Percentiles rank a stretch among this genome's conserved stretches.
Evolutionary conservation across 1,140 invertebrate genomes (phyloP).

Genomic region (Drosophila baimaii): DNA sequence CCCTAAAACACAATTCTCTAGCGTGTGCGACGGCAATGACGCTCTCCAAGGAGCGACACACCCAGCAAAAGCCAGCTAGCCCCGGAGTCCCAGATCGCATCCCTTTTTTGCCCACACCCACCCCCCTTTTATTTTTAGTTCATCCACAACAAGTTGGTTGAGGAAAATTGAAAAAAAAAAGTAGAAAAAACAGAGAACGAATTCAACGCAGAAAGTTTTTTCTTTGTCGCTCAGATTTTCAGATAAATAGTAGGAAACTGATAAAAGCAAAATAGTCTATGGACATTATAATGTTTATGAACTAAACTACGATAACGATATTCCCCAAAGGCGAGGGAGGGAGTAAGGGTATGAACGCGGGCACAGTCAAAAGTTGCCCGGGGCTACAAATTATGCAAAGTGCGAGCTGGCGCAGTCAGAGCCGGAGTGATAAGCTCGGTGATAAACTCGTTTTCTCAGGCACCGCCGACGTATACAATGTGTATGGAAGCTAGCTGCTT

Average conservation of each 20-base stretch:
- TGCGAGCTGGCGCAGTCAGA: slow-evolving; percentile 32
- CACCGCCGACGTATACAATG: slow-evolving; percentile 16
- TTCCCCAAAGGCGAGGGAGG: neutral
- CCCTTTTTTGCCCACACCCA: slow-evolving; percentile 8
- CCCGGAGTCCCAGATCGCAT: slow-evolving; percentile 2
- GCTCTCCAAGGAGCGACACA: slow-evolving; percentile 50
- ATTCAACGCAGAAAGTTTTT: slow-evolving; percentile 31
- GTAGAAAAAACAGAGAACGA: neutral
- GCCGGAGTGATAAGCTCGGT: slow-evolving; percentile 25
- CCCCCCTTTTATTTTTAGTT: neutral
- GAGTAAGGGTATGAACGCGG: too few relatives aligned
- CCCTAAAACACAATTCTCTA: slow-evolving; percentile 33
- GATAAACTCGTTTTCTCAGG: slow-evolving; percentile 34
- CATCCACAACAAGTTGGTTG: slow-evolving; percentile 43
- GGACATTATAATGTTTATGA: slow-evolving; percentile 32
- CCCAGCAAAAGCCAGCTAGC: slow-evolving; percentile 12
- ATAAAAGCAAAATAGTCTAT: slow-evolving; percentile 33
- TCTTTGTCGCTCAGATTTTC: slow-evolving; percentile 49
- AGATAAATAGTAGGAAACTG: slow-evolving; percentile 48
- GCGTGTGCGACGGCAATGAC: slow-evolving; percentile 59
- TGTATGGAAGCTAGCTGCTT: slow-evolving; percentile 7
- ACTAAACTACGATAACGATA: slow-evolving; percentile 29
- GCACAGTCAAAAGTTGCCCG: slow-evolving; percentile 50
- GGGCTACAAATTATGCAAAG: slow-evolving; percentile 72
- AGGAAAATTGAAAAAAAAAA: slow-evolving; percentile 12